These are phyloP conservation scores for Oncorhynchus clarkii DNA, from an alignment of 2,113 vertebrate genomes.

Conservation along the genomic window DNA sequence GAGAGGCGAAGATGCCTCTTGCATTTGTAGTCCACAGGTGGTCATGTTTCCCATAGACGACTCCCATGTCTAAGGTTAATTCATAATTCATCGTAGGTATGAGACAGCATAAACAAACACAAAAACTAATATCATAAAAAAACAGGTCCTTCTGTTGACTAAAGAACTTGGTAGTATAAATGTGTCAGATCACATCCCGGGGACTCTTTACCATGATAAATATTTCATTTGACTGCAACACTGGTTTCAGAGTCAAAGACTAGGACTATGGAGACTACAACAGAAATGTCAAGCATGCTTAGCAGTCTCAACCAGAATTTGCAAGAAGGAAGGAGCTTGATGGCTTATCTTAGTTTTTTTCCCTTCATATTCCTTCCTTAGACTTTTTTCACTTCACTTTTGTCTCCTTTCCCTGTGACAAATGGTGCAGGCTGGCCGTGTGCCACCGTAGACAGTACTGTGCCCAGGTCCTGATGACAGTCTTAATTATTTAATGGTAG, in stretches of 20 bases:
- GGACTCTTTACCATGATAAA: constrained; percentile 60
- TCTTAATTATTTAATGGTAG: constrained; percentile 78
- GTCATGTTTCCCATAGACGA: constrained; percentile 30
- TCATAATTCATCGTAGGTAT: constrained; percentile 54
- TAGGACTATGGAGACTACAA: constrained; percentile 41
- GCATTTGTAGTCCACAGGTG: constrained; percentile 49
- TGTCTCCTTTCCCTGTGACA: constrained; percentile 37
- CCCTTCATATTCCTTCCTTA: no score
- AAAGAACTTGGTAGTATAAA: constrained; percentile 30
- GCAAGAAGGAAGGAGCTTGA: constrained; percentile 21
- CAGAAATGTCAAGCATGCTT: constrained; percentile 50
- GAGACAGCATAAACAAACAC: constrained; percentile 45
- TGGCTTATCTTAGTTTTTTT: constrained; percentile 1
- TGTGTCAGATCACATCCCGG: constrained; percentile 62
- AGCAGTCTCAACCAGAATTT: constrained; percentile 37
- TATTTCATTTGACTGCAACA: constrained; percentile 59
- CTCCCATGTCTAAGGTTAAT: constrained; percentile 46
- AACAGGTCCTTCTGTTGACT: not conserved
- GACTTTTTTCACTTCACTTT: not conserved
- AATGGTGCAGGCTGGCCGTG: constrained; percentile 57
- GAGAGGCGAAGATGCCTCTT: not conserved
- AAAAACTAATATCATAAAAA: constrained; percentile 29
- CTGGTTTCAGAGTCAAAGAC: constrained; percentile 51
- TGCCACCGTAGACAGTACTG: constrained; percentile 4
- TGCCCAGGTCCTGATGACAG: constrained; percentile 73